Evolutionary conservation across 2,113 vertebrate genomes (phyloP), one percentile per base, ranked within the genome.

Genomic region (Eulacestoma nigropectus): DNA sequence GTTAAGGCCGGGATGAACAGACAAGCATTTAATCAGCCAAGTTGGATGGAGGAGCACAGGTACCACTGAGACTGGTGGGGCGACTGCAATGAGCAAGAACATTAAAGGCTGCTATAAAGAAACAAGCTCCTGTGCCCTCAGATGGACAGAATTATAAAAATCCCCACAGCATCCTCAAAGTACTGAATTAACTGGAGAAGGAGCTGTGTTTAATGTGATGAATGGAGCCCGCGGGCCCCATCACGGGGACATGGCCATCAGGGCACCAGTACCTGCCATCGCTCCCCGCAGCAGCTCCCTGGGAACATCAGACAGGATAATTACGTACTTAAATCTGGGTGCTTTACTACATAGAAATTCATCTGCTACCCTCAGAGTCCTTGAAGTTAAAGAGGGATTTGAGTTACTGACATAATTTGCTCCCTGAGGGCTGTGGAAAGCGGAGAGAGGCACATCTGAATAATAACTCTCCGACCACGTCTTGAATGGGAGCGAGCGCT

Each of bases 361-460:
- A 65, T 60, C 80, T 89, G 65, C 78, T 64, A 29, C 44, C 46
- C 16, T 78, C 74, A 21, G 70, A 95, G 87, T 42, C 94, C 89
- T 87, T 92, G 89, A 87, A 89, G 84, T 89, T 87, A 91, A 87
- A 89, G 81, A 89, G 91, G 53, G 87, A 83, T 95, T 79, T 85
- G 87, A 89, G 84, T 89, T 91, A 76, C 93, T 65, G 84, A 47
- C 78, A 75, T 78, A 78, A 89, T 95, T 93, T 65, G 91, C 39
- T 95, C 94, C 95, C 93, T 5, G 60, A 89, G 91, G 96, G 81
- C 73, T 68, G 47, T 59, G 69, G 47, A 50, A 80, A 74, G 1
- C 47, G 86, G 74, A 63, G 85, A 84, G 67, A 67, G n/a, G 50
- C 22, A 33, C 18, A 69, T 67, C 84, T 82, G 89, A 75, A 33